Evolutionary conservation across 30 jellyfish, hydroid and myxozoan genomes (phyloP), one percentile per base, ranked within the genome.

Genomic region (Turritopsis dohrnii): DNA sequence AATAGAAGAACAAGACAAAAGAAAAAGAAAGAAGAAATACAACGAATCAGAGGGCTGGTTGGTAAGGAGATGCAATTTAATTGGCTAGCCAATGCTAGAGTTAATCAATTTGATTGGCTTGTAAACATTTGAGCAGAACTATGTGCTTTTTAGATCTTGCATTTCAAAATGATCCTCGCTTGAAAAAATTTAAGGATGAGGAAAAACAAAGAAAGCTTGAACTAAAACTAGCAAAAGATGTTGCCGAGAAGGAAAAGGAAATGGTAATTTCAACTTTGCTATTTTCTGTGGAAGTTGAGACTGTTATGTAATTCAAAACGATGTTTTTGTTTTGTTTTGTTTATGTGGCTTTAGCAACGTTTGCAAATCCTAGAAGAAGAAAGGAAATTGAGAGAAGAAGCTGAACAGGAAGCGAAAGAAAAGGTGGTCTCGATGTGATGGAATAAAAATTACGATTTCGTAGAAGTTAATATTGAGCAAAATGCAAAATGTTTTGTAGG

Each of bases 101-200:
- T n/a, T 13, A 41, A 41, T 5, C 13, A 13, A 41, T 41, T 41
- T 41, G 60, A 41, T 41, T 41, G 60, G 60, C 60, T 41, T 13
- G 13, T 13, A 41, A 41, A 41, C 60, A 41, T 13, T 13, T 41
- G 60, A 41, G n/a, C n/a, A n/a, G n/a, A n/a, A n/a, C n/a, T n/a
- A n/a, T n/a, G n/a, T n/a, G n/a, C n/a, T n/a, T 74, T 53, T 29
- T 53, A 94, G 99, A 94, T 71, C 76, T 82, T 24, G 94, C 96
- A 5, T 94, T 83, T 80, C 84, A 93, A 25, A 84, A 79, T 84
- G 99, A 94, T 75, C 99, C 99, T n/a, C 81, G 99, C 82, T 28
- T 85, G 28, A 88, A 86, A 86, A 85, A 77, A 69, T 83, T 85
- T 69, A 88, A 90, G 53, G 96, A 94, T 52, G 95, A 82, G 54